Percentiles rank a stretch among this genome's conserved stretches.
Conservation (phyloP, 2,113 vertebrate genomes). For the Atlantisia rogersi region DNA sequence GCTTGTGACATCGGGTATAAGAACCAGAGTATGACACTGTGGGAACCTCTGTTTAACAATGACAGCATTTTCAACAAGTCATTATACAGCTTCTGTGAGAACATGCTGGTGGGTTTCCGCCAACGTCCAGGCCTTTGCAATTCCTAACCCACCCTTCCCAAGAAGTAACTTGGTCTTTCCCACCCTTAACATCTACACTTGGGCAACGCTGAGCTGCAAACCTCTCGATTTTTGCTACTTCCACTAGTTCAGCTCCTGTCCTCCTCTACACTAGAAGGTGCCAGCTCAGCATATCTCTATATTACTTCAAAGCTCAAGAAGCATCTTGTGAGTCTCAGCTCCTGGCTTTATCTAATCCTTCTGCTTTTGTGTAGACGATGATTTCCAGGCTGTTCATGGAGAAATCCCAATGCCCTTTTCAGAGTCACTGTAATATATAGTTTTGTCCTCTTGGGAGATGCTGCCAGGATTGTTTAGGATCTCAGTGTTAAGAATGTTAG, state of each 20-base stretch:
- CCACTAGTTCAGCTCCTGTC: background rate
- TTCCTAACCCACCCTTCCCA: background rate
- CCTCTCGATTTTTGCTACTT: background rate
- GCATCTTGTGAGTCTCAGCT: background rate
- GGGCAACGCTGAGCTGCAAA: background rate
- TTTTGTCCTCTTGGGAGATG: background rate
- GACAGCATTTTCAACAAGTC: background rate
- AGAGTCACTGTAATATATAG: background rate
- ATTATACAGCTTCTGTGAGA: background rate
- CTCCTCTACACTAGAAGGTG: background rate
- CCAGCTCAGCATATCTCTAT: background rate
- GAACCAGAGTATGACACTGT: background rate
- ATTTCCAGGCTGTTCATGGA: background rate
- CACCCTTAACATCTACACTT: background rate
- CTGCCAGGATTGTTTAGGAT: conserved; percentile 18
- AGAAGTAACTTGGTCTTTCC: background rate
- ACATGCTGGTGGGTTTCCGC: background rate
- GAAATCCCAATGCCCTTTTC: background rate
- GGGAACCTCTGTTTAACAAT: background rate
- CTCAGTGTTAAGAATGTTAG: background rate
- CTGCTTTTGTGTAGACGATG: background rate
- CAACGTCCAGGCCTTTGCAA: background rate
- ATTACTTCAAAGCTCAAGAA: background rate
- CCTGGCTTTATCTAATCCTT: background rate
- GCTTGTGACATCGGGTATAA: background rate